Evolutionary conservation across 2,797 vertebrate genomes (phyloP).

Genomic region (Lutjanus campechanus): DNA sequence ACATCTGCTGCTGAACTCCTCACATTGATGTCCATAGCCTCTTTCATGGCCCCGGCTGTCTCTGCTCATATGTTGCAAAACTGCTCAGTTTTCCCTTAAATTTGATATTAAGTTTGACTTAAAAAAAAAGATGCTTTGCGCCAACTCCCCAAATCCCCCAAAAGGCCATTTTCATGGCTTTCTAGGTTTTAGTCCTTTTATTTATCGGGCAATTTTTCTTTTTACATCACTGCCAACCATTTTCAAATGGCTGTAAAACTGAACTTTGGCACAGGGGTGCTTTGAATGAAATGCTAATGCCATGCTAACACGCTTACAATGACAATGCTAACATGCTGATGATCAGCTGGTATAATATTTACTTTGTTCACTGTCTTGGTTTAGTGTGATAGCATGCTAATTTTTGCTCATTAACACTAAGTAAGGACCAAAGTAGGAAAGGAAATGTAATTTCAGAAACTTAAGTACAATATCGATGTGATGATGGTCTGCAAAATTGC

Average conservation of each 20-base stretch:
- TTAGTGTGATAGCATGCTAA: neutral
- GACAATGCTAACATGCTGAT: neutral
- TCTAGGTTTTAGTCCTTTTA: constrained; percentile 40
- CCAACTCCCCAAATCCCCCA: neutral
- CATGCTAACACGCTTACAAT: neutral
- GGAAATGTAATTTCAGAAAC: neutral
- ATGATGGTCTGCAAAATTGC: neutral
- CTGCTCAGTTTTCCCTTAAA: neutral
- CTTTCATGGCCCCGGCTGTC: constrained; percentile 16
- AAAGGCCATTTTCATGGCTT: constrained; percentile 9
- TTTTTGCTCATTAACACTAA: neutral
- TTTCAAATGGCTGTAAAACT: neutral
- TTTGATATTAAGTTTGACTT: neutral
- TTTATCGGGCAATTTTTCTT: neutral
- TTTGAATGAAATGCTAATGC: neutral
- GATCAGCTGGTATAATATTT: neutral
- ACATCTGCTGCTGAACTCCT: constrained; percentile 43
- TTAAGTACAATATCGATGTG: neutral
- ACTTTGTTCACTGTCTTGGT: neutral
- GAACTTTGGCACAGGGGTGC: neutral
- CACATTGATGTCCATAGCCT: constrained; percentile 30
- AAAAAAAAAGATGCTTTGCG: neutral
- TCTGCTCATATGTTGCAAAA: constrained; percentile 14
- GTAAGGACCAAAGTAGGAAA: neutral
- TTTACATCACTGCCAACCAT: neutral